These are phyloP conservation scores for Pseudochromis fuscus DNA, from an alignment of 2,797 vertebrate species.

Conservation along the genomic window DNA sequence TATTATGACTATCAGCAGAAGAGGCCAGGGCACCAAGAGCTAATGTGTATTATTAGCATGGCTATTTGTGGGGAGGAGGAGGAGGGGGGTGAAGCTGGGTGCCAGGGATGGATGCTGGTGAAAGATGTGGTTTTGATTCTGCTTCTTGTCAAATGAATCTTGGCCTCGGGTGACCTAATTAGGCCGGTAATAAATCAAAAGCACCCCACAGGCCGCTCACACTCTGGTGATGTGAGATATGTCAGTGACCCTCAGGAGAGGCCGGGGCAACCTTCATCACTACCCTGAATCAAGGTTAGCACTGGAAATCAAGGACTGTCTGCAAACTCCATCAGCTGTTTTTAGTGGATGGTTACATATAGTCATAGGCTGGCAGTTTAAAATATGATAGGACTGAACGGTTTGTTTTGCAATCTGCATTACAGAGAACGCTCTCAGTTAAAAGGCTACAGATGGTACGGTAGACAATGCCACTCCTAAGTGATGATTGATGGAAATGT, in stretches of 20 bases:
- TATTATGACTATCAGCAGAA: conserved; percentile 40
- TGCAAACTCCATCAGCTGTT: conserved; percentile 23
- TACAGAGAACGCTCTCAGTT: no score
- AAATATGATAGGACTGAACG: no score
- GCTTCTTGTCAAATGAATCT: conserved; percentile 75
- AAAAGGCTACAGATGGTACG: no score
- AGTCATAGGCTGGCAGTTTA: no score
- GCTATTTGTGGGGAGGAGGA: conserved; percentile 2
- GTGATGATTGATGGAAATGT: no score
- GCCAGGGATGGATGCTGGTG: conserved; percentile 32
- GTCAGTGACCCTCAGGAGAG: conserved; percentile 73
- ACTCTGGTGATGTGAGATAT: conserved; percentile 72
- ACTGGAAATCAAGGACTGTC: conserved; percentile 42
- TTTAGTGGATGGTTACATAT: not conserved
- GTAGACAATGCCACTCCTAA: no score
- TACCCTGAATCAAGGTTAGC: conserved; percentile 72
- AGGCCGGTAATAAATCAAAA: conserved; percentile 78
- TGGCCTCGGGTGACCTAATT: conserved; percentile 81
- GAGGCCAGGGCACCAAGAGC: conserved; percentile 39
- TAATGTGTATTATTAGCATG: conserved; percentile 58
- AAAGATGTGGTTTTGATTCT: conserved; percentile 67
- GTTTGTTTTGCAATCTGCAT: no score
- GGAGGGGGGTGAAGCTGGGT: not conserved
- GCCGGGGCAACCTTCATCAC: conserved; percentile 67
- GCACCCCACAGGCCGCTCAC: conserved; percentile 56